Evolutionary conservation across 2,797 vertebrate genomes (phyloP).

Genomic region (Anas bernieri): DNA sequence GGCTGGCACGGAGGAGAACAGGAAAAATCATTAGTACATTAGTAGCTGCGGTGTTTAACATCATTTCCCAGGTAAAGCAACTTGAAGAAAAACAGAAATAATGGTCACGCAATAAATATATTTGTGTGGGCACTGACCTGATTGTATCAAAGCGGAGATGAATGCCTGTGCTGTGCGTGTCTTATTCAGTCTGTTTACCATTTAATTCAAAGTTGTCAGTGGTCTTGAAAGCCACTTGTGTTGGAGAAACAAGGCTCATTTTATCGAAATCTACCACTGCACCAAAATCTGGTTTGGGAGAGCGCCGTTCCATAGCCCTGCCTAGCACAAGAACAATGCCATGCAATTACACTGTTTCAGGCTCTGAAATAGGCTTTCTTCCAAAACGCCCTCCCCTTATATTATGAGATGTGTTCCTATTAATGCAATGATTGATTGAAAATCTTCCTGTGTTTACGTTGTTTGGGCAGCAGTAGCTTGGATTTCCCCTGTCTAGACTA

Average conservation of each 20-base stretch:
- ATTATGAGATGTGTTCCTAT: slow-evolving; percentile 61
- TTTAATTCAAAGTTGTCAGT: slow-evolving; percentile 59
- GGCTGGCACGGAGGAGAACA: background rate
- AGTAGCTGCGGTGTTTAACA: background rate
- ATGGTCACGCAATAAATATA: background rate
- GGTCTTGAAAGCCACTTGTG: slow-evolving; percentile 44
- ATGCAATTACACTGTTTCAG: slow-evolving; percentile 30
- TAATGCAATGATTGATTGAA: slow-evolving; percentile 67
- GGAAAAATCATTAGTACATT: background rate
- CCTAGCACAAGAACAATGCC: slow-evolving; percentile 23
- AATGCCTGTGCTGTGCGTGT: background rate
- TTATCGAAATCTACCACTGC: background rate
- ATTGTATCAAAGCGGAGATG: slow-evolving; percentile 19
- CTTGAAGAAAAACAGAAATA: slow-evolving; percentile 30
- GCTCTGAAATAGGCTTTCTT: slow-evolving; percentile 52
- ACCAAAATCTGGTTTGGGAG: slow-evolving; percentile 35
- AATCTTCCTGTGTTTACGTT: slow-evolving; percentile 63
- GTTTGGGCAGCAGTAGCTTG: slow-evolving; percentile 49
- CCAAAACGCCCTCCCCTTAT: slow-evolving; percentile 46
- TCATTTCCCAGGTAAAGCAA: slow-evolving; percentile 19
- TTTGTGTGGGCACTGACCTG: slow-evolving; percentile 7
- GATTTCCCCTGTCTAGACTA: slow-evolving; percentile 56
- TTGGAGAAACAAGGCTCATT: slow-evolving; percentile 54
- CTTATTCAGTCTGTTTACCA: slow-evolving; percentile 42
- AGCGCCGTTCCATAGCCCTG: slow-evolving; percentile 8